Base-by-base conservation (phyloP, 2,113 vertebrate species). In the Erinaceus europaeus region DNA sequence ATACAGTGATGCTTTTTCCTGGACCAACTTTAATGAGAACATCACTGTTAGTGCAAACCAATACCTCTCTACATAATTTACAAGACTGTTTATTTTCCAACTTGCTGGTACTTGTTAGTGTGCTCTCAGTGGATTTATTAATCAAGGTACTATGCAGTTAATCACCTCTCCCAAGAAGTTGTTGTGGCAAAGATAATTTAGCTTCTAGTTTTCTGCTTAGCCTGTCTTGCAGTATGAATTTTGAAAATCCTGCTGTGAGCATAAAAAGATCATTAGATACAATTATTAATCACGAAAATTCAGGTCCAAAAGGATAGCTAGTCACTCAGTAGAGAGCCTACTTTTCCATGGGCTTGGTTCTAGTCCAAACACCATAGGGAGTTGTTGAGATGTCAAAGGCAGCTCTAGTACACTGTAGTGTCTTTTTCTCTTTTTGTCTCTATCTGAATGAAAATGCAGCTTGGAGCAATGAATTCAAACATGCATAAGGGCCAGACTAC, bases 31-130 rank as follows among this genome's bases (percentile, higher is more conserved):
- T 84, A 92, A 91, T 27, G 74, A 89, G 85, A 94, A 78, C 84
- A 67, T 68, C 57, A 77, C 53, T 93, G 84, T 67, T 48, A 82
- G 79, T 57, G 74, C 76, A 94, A 94, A 93, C 87, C 73, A 92
- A 94, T 40, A 92, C 92, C 62, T 52, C 1, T 42, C 77, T 94
- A 78, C 82, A 95, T 94, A 94, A 95, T 93, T 93, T 92, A 95
- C 0, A 2, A 83, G 69, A 62, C 2, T 91, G 83, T 73, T 94
- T 75, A 87, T 90, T 92, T 92, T 93, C 91, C 88, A 82, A 71
- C 69, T 87, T 92, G 84, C 90, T 85, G 40, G 85, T 78, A 89
- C 69, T 59, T 7, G 6, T 55, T 50, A 57, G 48, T 40, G 72
- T 52, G n/a, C 85, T 71, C 74, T 92, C 38, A 36, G 53, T 72